phyloP scores from a whole-genome alignment of 2,888 invertebrate genomes.

The Linhomoeus sp. region DNA sequence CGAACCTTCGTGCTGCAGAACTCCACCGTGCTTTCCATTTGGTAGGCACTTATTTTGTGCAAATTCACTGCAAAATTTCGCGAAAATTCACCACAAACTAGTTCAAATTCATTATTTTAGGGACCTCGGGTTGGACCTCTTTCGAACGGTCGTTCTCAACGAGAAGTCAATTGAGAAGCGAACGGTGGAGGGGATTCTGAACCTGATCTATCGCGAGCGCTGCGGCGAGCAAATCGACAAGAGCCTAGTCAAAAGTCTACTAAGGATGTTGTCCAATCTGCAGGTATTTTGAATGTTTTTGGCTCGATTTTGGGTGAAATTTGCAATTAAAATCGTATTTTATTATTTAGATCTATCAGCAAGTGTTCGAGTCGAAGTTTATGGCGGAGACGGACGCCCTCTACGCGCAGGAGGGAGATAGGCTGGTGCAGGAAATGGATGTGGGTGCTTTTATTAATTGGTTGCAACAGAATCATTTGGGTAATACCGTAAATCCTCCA shows the following conservation, averaged over 20 bases:
- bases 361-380: conserved; percentile 44
- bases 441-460: conserved; percentile 28
- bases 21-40: conserved; percentile 79
- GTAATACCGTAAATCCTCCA: too few relatives aligned
- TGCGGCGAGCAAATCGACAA: conserved; percentile 67
- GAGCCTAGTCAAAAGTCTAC: conserved; percentile 68
- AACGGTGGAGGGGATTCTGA: conserved; percentile 73
- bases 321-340: not conserved
- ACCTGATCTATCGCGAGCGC: conserved; percentile 78
- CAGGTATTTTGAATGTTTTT: conserved; percentile 37
- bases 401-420: conserved; percentile 79
- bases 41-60: conserved; percentile 41
- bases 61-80: too few relatives aligned
- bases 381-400: conserved; percentile 74
- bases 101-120: conserved; percentile 38
- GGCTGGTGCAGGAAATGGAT: conserved; percentile 73
- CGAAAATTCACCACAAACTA: too few relatives aligned
- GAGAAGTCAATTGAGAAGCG: conserved; percentile 45
- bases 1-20: conserved; percentile 89
- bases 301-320: not conserved
- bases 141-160: conserved; percentile 58
- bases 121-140: conserved; percentile 91
- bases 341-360: conserved; percentile 7
- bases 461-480: not conserved
- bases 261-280: conserved; percentile 86